Evolutionary conservation across 2,113 vertebrate genomes (phyloP).

Genomic region (Callorhinus ursinus): DNA sequence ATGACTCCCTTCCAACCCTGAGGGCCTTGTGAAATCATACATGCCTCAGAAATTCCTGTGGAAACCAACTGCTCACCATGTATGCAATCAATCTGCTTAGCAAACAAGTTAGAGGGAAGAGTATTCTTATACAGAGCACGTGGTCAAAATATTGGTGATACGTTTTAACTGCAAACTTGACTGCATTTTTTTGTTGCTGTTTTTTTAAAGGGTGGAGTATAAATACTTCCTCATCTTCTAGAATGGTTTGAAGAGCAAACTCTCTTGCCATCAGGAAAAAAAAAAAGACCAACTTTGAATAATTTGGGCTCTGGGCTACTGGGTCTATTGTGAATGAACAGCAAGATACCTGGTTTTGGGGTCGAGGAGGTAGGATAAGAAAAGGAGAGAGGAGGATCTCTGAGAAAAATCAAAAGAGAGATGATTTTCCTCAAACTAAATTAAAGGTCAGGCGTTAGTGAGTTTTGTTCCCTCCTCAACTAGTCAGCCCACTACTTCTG

Average conservation of each 20-base stretch:
- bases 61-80: neutral
- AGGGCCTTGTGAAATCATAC: neutral
- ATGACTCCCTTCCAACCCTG: neutral
- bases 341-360: neutral
- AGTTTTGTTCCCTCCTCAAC: neutral
- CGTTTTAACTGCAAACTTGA: neutral
- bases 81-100: neutral
- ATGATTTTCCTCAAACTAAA: neutral
- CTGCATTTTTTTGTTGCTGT: neutral
- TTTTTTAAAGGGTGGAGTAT: neutral
- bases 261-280: neutral
- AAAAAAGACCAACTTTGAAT: neutral
- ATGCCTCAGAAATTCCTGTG: neutral
- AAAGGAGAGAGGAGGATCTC: neutral
- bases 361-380: neutral
- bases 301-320: neutral
- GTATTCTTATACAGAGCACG: neutral
- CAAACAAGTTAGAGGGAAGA: neutral
- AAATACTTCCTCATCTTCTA: neutral
- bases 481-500: neutral
- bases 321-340: neutral
- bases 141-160: neutral
- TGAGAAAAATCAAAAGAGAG: slow-evolving; percentile 18
- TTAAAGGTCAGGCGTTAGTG: neutral
- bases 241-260: neutral